Percentiles rank a stretch among this genome's conserved stretches.
These are phyloP conservation scores for Drosophila infuscata DNA, from an alignment of 2,888 invertebrate genomes.

Conservation along the genomic window DNA sequence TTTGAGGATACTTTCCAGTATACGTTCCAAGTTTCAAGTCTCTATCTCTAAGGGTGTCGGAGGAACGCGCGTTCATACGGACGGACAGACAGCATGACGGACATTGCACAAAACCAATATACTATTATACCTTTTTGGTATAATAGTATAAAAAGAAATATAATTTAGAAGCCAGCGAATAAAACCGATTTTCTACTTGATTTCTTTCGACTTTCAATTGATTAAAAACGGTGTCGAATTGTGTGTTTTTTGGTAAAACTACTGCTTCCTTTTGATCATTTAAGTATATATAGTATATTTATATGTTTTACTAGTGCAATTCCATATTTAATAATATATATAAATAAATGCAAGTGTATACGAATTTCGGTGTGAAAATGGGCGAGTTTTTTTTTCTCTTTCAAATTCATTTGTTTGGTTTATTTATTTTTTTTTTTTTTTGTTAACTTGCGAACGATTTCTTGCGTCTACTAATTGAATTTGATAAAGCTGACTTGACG, in stretches of 20 bases:
- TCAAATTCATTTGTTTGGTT: neutral
- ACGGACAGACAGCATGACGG: too few species aligned
- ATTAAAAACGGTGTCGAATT: too few species aligned
- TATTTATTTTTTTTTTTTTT: slow-evolving; percentile 5
- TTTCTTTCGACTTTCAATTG: neutral
- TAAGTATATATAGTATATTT: neutral
- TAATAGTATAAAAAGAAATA: too few species aligned
- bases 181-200: neutral
- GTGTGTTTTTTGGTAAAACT: neutral
- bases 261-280: neutral
- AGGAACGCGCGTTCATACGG: too few species aligned
- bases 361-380: neutral
- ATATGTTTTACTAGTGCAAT: neutral
- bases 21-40: too few species aligned
- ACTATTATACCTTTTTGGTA: too few species aligned
- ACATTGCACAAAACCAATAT: too few species aligned
- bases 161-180: neutral
- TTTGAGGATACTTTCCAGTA: too few species aligned
- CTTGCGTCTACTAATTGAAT: slow-evolving; percentile 65
- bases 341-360: slow-evolving; percentile 1
- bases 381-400: neutral
- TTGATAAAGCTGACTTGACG: slow-evolving; percentile 64
- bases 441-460: slow-evolving; percentile 26
- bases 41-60: too few species aligned
- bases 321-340: too few species aligned